phyloP scores from a whole-genome alignment of 2,888 invertebrate species.

The Dicyrtomina minuta region DNA sequence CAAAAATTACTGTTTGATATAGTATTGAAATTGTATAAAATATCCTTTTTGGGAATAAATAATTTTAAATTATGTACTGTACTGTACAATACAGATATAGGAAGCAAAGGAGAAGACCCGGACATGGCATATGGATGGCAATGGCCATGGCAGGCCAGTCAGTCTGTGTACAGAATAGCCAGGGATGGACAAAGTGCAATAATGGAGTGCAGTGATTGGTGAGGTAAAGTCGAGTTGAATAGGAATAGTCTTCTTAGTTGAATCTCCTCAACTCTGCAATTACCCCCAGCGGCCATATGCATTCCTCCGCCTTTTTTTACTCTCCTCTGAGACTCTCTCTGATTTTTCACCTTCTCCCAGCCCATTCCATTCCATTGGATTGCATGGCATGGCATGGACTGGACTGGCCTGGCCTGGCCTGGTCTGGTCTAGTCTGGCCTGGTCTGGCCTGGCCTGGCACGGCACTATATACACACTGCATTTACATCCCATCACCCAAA shows the following conservation, averaged over 20 bases:
- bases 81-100: too few species aligned
- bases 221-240: constrained; percentile 29
- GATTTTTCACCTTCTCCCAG: constrained; percentile 23
- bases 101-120: too few species aligned
- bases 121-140: background rate
- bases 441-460: background rate
- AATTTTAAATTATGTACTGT: too few species aligned
- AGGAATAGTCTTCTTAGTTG: constrained; percentile 34
- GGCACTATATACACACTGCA: too few species aligned
- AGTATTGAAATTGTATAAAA: too few species aligned
- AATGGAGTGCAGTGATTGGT: constrained; percentile 36
- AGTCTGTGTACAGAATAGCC: constrained; percentile 18
- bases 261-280: constrained; percentile 41
- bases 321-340: constrained; percentile 23
- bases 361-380: too few species aligned
- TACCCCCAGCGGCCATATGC: constrained; percentile 53
- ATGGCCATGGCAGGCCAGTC: constrained; percentile 7
- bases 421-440: background rate
- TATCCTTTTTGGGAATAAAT: too few species aligned
- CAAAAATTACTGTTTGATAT: too few species aligned
- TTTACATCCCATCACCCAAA: too few species aligned
- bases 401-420: background rate
- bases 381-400: background rate
- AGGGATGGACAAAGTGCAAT: constrained; percentile 33
- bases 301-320: constrained; percentile 47